phyloP scores from a whole-genome alignment of 2,888 invertebrate genomes.

The Nomada fabriciana region DNA sequence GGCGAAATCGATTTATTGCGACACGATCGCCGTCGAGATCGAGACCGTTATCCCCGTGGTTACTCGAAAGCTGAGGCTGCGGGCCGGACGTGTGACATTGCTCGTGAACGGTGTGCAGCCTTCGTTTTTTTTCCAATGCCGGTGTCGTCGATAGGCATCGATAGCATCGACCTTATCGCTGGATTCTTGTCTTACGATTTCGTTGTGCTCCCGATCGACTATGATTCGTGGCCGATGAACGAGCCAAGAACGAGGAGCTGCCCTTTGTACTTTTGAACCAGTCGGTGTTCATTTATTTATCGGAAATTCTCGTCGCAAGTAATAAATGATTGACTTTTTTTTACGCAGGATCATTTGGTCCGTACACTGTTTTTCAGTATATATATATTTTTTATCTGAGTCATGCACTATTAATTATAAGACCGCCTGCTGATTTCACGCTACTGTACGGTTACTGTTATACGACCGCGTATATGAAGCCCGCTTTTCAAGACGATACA shows the following conservation, averaged over 20 bases:
- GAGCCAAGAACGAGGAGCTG: too few species aligned
- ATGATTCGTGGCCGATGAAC: too few species aligned
- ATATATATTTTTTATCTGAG: slow-evolving; percentile 28
- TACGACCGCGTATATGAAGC: slow-evolving; percentile 25
- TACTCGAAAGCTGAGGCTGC: not conserved
- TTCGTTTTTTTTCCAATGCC: slow-evolving; percentile 4
- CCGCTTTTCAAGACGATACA: slow-evolving; percentile 27
- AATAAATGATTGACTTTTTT: not conserved
- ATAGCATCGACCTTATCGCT: not conserved
- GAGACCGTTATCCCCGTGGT: slow-evolving; percentile 30
- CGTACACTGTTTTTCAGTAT: not conserved
- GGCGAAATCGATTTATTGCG: slow-evolving; percentile 63
- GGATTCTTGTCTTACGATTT: not conserved
- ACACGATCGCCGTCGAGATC: slow-evolving; percentile 49
- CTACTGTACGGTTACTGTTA: slow-evolving; percentile 52
- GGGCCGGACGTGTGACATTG: slow-evolving; percentile 34
- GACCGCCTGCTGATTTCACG: slow-evolving; percentile 54
- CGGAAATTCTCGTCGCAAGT: not conserved
- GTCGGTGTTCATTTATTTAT: too few species aligned
- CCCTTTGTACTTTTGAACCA: too few species aligned
- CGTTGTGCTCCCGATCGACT: too few species aligned
- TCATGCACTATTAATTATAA: slow-evolving; percentile 64
- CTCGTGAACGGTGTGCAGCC: not conserved
- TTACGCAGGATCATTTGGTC: not conserved
- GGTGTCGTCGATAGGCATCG: not conserved